Conservation (phyloP, 1,140 invertebrate species). For the Adelges cooleyi region DNA sequence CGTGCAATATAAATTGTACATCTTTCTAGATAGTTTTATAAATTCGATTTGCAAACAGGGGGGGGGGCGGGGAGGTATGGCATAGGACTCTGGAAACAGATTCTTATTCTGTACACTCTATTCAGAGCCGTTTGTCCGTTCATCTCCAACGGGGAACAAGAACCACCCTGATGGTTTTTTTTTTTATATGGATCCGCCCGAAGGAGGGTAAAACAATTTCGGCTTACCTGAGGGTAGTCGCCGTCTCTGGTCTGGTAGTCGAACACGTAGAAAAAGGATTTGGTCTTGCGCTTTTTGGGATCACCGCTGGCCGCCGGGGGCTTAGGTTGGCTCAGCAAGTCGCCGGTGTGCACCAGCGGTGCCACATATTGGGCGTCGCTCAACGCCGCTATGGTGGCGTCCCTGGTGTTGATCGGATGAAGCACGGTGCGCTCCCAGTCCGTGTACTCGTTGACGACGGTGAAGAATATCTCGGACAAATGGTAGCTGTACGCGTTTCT, state of each 20-base stretch:
- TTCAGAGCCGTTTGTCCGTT: no score
- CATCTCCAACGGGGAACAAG: no score
- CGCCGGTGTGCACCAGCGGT: constrained; percentile 68
- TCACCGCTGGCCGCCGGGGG: neutral
- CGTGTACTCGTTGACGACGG: constrained; percentile 91
- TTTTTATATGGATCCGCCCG: no score
- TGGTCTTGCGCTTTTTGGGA: constrained; percentile 35
- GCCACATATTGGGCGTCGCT: constrained; percentile 86
- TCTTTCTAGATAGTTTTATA: no score
- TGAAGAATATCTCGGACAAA: constrained; percentile 92
- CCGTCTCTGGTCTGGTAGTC: constrained; percentile 86
- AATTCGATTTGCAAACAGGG: no score
- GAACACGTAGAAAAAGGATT: constrained; percentile 84
- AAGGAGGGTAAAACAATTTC: no score
- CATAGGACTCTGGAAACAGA: no score
- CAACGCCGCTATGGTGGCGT: constrained; percentile 80
- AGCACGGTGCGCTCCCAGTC: constrained; percentile 89
- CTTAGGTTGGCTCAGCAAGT: constrained; percentile 49
- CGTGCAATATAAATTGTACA: no score
- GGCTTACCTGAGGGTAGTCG: constrained; percentile 68
- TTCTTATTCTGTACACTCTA: no score
- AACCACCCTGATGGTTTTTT: no score
- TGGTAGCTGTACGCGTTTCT: constrained; percentile 89
- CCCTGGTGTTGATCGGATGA: constrained; percentile 82
- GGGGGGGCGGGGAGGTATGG: no score